Evolutionary conservation across 2,113 vertebrate species (phyloP).

Genomic region (Charina bottae): DNA sequence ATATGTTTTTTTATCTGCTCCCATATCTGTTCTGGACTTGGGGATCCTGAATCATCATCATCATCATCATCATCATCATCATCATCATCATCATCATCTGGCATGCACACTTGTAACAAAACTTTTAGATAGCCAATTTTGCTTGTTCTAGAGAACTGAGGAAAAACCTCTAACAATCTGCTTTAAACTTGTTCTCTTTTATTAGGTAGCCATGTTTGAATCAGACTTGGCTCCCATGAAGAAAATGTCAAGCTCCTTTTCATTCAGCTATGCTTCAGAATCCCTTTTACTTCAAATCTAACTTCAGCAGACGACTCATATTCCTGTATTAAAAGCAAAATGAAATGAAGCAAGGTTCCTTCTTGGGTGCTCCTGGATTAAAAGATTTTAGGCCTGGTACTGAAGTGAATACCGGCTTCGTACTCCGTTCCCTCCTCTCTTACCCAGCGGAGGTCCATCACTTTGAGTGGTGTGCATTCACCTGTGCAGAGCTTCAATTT

Average conservation of each 20-base stretch:
- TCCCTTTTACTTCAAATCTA: constrained; percentile 40
- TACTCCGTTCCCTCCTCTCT: background rate
- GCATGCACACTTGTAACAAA: background rate
- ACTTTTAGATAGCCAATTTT: background rate
- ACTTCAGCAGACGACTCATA: constrained; percentile 28
- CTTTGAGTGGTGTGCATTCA: no score
- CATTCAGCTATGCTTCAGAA: background rate
- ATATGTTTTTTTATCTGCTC: constrained; percentile 56
- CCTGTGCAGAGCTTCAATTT: no score
- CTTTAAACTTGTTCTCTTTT: constrained; percentile 26
- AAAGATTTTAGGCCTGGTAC: background rate
- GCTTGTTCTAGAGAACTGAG: background rate
- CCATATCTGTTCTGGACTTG: constrained; percentile 43
- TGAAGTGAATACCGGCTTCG: background rate
- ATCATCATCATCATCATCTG: background rate
- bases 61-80: constrained; percentile 5
- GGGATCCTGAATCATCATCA: constrained; percentile 22
- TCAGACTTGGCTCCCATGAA: constrained; percentile 15
- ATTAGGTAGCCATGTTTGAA: background rate
- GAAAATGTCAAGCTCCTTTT: constrained; percentile 45
- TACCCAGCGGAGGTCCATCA: no score
- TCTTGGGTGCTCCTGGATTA: background rate
- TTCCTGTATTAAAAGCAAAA: constrained; percentile 36
- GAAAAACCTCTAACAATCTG: background rate
- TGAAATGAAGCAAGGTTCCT: background rate